These are phyloP conservation scores for Cryptophagus acutangulus DNA, from an alignment of 2,888 invertebrate species.

Conservation along the genomic window DNA sequence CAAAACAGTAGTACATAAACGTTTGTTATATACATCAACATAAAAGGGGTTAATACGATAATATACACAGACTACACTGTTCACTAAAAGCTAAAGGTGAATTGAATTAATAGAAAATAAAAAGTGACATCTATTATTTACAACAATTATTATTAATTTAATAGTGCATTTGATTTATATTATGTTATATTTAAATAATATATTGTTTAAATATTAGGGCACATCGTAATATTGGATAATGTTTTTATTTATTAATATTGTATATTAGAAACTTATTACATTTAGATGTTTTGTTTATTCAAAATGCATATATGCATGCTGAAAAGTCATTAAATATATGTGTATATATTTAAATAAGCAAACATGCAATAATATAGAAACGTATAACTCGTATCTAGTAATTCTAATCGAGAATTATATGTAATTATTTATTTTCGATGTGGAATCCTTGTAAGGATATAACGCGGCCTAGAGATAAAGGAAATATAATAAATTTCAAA, in stretches of 20 bases:
- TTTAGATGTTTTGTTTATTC: not conserved
- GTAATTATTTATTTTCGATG: too few relatives aligned
- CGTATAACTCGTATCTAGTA: too few relatives aligned
- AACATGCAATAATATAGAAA: too few relatives aligned
- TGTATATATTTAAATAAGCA: too few relatives aligned
- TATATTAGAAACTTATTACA: not conserved
- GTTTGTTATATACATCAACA: not conserved
- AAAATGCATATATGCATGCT: not conserved
- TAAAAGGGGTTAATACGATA: not conserved
- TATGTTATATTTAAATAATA: not conserved
- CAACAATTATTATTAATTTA: not conserved
- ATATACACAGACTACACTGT: too few relatives aligned
- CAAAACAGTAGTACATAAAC: slow-evolving; percentile 1
- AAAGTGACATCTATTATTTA: slow-evolving; percentile 1
- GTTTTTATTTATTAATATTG: too few relatives aligned
- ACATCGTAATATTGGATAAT: too few relatives aligned
- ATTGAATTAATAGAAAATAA: not conserved
- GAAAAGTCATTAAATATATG: too few relatives aligned
- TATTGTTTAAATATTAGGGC: slow-evolving; percentile 1
- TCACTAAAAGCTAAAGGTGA: slow-evolving; percentile 2
- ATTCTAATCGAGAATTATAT: too few relatives aligned
- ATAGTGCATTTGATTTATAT: not conserved
- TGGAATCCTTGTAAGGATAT: too few relatives aligned
- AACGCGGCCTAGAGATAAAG: too few relatives aligned
- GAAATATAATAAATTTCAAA: too few relatives aligned